Evolutionary conservation across 2,113 vertebrate species (phyloP).

Genomic region (Podiceps cristatus): DNA sequence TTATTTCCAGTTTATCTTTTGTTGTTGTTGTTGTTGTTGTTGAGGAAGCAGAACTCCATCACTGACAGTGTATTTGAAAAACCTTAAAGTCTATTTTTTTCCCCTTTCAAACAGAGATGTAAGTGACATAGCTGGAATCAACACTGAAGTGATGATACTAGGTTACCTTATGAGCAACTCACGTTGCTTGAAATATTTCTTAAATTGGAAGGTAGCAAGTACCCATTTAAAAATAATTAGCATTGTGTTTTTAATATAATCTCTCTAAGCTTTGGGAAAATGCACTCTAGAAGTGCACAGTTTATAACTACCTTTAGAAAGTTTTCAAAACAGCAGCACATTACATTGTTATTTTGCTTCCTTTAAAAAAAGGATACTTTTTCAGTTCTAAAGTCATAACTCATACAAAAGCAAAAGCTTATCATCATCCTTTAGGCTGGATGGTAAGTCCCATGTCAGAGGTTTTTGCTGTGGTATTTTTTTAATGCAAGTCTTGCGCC

Average conservation of each 20-base stretch:
- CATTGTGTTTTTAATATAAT: not conserved
- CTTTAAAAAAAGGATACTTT: not conserved
- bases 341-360: not conserved
- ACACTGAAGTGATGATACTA: not conserved
- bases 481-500: not conserved
- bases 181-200: not conserved
- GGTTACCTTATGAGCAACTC: not conserved
- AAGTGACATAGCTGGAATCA: not conserved
- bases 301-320: not conserved
- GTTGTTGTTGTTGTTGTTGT: not conserved
- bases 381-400: not conserved
- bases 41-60: not conserved
- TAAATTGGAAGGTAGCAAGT: not conserved
- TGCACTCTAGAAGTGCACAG: not conserved
- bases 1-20: not conserved
- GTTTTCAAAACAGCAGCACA: not conserved
- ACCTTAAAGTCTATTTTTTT: not conserved
- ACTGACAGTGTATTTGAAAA: not conserved
- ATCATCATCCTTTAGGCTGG: not conserved
- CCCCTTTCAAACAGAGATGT: not conserved
- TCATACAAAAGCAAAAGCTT: not conserved
- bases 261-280: not conserved
- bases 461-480: not conserved
- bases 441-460: rapidly evolving
- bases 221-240: not conserved